phyloP scores from a whole-genome alignment of 2,113 vertebrate genomes.

The Aspidoscelis tigris region DNA sequence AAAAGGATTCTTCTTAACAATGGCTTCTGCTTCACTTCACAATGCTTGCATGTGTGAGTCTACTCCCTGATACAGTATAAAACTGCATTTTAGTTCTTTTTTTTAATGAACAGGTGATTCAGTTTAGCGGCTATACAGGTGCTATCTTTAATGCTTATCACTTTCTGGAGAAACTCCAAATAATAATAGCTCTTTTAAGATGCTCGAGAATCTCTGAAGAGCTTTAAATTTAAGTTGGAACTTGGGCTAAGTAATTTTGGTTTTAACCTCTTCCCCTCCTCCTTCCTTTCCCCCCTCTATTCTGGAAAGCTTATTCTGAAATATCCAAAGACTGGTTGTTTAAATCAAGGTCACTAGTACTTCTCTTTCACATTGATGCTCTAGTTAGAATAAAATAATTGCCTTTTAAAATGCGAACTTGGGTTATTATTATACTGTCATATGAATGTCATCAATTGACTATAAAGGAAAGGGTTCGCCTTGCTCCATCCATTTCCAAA shows the following conservation, averaged over 20 bases:
- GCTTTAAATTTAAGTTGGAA: slow-evolving; percentile 60
- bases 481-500: background rate
- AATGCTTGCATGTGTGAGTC: background rate
- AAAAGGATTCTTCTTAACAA: too few species aligned
- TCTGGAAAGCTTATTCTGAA: slow-evolving; percentile 38
- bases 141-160: slow-evolving; percentile 67
- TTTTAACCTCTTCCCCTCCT: background rate
- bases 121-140: slow-evolving; percentile 52
- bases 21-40: background rate
- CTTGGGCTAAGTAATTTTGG: slow-evolving; percentile 59
- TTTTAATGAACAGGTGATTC: slow-evolving; percentile 64
- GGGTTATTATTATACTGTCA: background rate
- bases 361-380: slow-evolving; percentile 23
- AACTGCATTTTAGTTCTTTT: slow-evolving; percentile 45
- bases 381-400: slow-evolving; percentile 20
- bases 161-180: slow-evolving; percentile 64
- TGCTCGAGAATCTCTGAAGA: slow-evolving; percentile 53
- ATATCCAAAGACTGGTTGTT: slow-evolving; percentile 34
- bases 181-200: slow-evolving; percentile 66
- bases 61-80: slow-evolving; percentile 61
- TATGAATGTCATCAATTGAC: slow-evolving; percentile 4
- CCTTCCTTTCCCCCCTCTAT: too few species aligned
- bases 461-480: background rate
- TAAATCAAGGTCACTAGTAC: slow-evolving; percentile 35
- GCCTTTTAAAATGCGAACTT: slow-evolving; percentile 14